These are phyloP conservation scores for Lethocerus indicus DNA, from an alignment of 1,140 invertebrate genomes.

Conservation along the genomic window DNA sequence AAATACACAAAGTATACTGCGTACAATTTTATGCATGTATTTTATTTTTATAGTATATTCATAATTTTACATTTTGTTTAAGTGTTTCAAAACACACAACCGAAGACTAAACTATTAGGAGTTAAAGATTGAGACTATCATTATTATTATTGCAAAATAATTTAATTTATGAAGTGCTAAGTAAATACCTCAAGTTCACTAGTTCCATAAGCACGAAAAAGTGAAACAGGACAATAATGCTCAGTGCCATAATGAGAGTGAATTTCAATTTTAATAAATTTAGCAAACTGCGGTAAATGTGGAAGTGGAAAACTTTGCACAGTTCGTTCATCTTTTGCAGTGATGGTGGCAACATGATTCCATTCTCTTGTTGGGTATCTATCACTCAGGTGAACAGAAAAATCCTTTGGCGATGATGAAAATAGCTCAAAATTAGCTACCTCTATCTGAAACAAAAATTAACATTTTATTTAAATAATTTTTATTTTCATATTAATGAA, in stretches of 20 bases:
- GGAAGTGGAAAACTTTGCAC: conserved; percentile 74
- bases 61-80: too few relatives aligned
- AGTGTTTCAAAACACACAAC: too few relatives aligned
- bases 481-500: background rate
- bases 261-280: conserved; percentile 85
- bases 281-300: conserved; percentile 71
- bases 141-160: too few relatives aligned
- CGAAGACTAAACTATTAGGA: too few relatives aligned
- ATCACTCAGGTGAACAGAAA: conserved; percentile 75
- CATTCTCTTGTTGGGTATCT: conserved; percentile 85
- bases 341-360: conserved; percentile 72
- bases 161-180: background rate
- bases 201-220: conserved; percentile 81
- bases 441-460: conserved; percentile 43
- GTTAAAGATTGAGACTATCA: too few relatives aligned
- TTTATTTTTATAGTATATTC: too few relatives aligned
- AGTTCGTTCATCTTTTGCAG: conserved; percentile 67
- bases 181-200: conserved; percentile 65
- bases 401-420: conserved; percentile 86
- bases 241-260: conserved; percentile 87
- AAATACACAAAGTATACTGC: too few relatives aligned
- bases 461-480: background rate
- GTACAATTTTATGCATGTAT: too few relatives aligned
- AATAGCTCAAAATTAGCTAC: conserved; percentile 97
- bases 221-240: conserved; percentile 91